Conservation (phyloP, 2,113 vertebrate species). For the Hypocryptadius cinnamomeus region DNA sequence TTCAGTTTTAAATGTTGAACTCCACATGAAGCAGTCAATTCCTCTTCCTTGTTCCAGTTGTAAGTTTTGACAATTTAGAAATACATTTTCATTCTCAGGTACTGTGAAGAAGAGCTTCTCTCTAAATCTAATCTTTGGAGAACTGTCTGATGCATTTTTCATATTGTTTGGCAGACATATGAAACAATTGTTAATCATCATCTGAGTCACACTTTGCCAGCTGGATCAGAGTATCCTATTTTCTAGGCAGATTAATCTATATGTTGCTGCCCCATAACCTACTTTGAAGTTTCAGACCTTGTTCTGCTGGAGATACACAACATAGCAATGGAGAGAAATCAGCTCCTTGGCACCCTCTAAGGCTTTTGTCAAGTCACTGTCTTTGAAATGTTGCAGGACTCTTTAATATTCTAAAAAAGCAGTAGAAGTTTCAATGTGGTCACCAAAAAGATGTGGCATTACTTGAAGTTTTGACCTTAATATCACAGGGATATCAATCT, state of each 20-base stretch:
- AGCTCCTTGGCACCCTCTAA: not conserved
- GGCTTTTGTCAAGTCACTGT: not conserved
- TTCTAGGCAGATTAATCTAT: not conserved
- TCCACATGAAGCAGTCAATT: not conserved
- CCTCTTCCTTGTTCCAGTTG: not conserved
- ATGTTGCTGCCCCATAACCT: not conserved
- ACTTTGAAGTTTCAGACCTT: not conserved
- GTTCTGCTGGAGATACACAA: not conserved
- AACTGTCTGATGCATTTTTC: not conserved
- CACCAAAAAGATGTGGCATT: not conserved
- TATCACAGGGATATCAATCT: not conserved
- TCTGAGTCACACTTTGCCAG: not conserved
- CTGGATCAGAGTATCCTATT: not conserved
- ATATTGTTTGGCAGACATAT: not conserved
- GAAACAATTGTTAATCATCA: not conserved
- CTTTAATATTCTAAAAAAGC: not conserved
- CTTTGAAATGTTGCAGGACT: not conserved
- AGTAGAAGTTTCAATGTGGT: not conserved
- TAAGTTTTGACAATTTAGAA: slow-evolving; percentile 10
- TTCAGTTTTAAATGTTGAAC: slow-evolving; percentile 31
- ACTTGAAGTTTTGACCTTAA: not conserved
- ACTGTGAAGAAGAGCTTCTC: not conserved
- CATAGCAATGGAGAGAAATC: not conserved
- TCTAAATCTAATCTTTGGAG: not conserved
- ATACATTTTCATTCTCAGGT: not conserved